phyloP scores from a whole-genome alignment of 1,140 invertebrate genomes.

The Sarcophaga peregrina region DNA sequence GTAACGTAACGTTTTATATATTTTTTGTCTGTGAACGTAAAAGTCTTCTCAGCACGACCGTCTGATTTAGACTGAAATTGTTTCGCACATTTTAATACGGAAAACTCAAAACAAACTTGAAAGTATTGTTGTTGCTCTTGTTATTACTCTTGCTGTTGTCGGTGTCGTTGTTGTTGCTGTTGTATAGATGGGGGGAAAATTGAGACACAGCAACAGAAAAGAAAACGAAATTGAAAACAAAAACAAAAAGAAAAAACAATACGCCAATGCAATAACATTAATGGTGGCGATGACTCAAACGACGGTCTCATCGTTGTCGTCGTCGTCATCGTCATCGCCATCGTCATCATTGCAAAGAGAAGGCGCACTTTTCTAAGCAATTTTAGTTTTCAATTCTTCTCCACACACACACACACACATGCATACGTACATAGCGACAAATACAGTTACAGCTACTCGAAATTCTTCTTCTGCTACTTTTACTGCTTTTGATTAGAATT shows the following conservation, averaged over 20 bases:
- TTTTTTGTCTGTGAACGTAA: conserved; percentile 47
- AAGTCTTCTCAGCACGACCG: conserved; percentile 67
- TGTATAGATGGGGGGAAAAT: conserved; percentile 42
- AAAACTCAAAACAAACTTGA: conserved; percentile 57
- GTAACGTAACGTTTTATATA: not conserved
- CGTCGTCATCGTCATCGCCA: conserved; percentile 39
- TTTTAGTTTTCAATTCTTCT: conserved; percentile 8
- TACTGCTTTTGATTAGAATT: conserved; percentile 21
- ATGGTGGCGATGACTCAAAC: conserved; percentile 10
- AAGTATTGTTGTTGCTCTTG: conserved; percentile 36
- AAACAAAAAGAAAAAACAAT: conserved; percentile 50
- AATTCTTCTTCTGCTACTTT: conserved; percentile 38
- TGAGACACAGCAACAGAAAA: not conserved
- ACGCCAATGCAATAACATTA: not conserved
- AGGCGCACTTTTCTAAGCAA: conserved; percentile 23
- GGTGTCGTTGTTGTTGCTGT: conserved; percentile 37
- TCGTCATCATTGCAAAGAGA: conserved; percentile 39
- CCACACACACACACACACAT: not conserved
- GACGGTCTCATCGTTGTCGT: conserved; percentile 42
- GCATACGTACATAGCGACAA: not conserved
- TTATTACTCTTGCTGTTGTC: not conserved
- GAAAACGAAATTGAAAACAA: not conserved
- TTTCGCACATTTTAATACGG: conserved; percentile 67
- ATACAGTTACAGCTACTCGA: conserved; percentile 36
- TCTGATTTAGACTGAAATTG: conserved; percentile 67